Base-by-base conservation (phyloP, 2,888 invertebrate genomes). In the Parelbella ahira region DNA sequence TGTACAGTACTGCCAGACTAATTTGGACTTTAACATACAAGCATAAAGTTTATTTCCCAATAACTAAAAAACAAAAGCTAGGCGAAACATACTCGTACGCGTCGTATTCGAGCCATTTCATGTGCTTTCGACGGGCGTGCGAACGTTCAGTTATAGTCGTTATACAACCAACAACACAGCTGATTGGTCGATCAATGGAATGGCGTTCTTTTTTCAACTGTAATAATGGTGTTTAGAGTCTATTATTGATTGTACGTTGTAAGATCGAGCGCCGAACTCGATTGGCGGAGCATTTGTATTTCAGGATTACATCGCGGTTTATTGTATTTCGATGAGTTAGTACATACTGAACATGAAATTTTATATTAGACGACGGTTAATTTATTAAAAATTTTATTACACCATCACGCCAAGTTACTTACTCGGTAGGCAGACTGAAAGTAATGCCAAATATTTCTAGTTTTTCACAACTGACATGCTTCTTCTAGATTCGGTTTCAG, bases 101-200 rank as follows among this genome's bases (percentile, higher is more conserved):
- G 11, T 11, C 25, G 11, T 28, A n/a, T 15, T 39, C 33, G 19
- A 33, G 33, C 33, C 8, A 21, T 33, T 41, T 39, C 25, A 13
- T 27, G 33, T 20, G 39, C 32, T 39, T 39, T 33, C 30, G 32
- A 27, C 20, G 32, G 9, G 25, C 13, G 32, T 39, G 32, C 4
- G 12, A 37, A 39, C 19, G 18, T 8, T 9, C 32, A 18, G 9
- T n/a, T 27, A 11, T 12, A 20, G 7, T 10, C 30, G 32, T 33
- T 33, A 41, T 41, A 41, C 41, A 41, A 27, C 44, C 37, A 47
- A 20, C 37, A 25, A 28, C 39, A 39, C 34, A 42, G 41, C 41
- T 42, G 33, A 42, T 42, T 42, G 41, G 41, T 45, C 27, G 33
- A 21, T 41, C 47, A 45, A 44, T 19, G 38, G 15, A 32, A 49